A percentile compares a stretch with the other conserved stretches of the same genome.
These are phyloP conservation scores for Sebastes nivosus DNA, from an alignment of 2,797 vertebrate species.

Conservation along the genomic window DNA sequence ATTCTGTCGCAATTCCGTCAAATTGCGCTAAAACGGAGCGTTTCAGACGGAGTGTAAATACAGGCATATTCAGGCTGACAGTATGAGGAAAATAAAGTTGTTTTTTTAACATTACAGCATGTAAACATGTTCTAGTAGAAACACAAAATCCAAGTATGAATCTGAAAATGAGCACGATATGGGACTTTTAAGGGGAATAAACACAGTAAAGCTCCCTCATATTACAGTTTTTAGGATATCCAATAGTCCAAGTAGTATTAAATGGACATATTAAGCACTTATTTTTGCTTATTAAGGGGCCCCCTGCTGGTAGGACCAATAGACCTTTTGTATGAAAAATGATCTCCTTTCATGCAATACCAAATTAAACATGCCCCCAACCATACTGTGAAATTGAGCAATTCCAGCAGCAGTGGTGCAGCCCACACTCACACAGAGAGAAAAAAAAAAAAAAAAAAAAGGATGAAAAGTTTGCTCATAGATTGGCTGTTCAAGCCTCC, in stretches of 20 bases:
- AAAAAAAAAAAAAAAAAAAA: not conserved
- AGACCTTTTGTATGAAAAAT: constrained; percentile 3
- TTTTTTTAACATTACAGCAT: no score
- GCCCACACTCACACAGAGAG: not conserved
- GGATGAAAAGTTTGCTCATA: constrained; percentile 43
- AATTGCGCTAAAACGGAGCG: no score
- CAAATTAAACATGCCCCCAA: constrained; percentile 57
- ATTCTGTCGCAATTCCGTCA: no score
- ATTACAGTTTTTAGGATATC: not conserved
- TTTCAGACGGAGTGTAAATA: no score
- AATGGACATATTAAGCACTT: constrained; percentile 18
- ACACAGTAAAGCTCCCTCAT: not conserved
- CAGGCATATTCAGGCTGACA: no score
- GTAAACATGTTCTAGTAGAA: no score
- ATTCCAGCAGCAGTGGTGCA: constrained; percentile 32
- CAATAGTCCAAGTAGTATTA: constrained; percentile 6
- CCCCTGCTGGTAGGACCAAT: constrained; percentile 62
- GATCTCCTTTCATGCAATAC: constrained; percentile 34
- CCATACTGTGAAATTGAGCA: constrained; percentile 55
- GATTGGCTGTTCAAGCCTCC: constrained; percentile 22
- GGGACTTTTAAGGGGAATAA: not conserved
- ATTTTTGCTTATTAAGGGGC: constrained; percentile 35
- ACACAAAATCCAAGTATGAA: no score
- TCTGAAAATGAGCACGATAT: no score
- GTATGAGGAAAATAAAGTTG: no score